These are phyloP conservation scores for Heteromyza rotundicornis DNA, from an alignment of 2,888 invertebrate genomes.

Conservation along the genomic window DNA sequence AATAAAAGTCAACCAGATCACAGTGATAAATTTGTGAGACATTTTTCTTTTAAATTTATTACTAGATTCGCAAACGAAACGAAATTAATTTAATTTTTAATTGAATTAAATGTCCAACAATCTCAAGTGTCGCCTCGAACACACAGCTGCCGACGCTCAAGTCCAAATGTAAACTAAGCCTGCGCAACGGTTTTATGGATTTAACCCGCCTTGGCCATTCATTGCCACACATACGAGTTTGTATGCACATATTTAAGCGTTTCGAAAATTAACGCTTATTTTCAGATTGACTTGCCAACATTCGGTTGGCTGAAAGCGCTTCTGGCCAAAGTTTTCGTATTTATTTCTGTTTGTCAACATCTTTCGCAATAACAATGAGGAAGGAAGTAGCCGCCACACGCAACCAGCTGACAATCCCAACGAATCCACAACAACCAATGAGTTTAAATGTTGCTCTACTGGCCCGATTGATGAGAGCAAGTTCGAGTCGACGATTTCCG, in stretches of 20 bases:
- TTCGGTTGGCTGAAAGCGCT: too few species aligned
- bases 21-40: neutral
- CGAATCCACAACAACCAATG: slow-evolving; percentile 18
- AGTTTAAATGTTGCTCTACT: neutral
- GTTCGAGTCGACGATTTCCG: too few species aligned
- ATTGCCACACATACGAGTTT: slow-evolving; percentile 27
- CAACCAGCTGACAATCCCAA: too few species aligned
- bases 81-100: too few species aligned
- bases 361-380: slow-evolving; percentile 36
- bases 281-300: neutral
- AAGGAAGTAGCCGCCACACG: slow-evolving; percentile 39
- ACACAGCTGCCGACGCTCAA: slow-evolving; percentile 35
- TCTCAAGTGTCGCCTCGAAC: neutral
- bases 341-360: slow-evolving; percentile 18
- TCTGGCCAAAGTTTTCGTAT: too few species aligned
- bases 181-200: slow-evolving; percentile 45
- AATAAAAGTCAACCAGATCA: neutral
- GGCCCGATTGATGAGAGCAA: slow-evolving; percentile 17
- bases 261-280: slow-evolving; percentile 9
- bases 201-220: slow-evolving; percentile 35
- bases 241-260: neutral
- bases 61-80: too few species aligned
- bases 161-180: slow-evolving; percentile 42
- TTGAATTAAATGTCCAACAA: neutral
- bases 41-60: neutral